phyloP scores from a whole-genome alignment of 2,797 vertebrate species.

The Amphiprion clarkii region DNA sequence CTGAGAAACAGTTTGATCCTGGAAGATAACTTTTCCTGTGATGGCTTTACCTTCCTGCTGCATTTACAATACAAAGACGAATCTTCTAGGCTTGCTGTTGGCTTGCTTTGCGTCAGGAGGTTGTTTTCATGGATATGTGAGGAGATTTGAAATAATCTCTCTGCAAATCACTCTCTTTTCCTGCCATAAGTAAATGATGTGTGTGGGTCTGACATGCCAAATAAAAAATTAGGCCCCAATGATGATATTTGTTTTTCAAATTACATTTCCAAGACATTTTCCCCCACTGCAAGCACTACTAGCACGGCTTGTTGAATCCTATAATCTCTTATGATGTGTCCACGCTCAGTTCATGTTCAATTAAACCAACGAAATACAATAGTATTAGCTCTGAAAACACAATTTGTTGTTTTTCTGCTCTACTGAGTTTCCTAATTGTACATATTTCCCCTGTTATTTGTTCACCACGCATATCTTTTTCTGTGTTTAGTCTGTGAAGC shows the following conservation, averaged over 20 bases:
- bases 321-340: constrained; percentile 49
- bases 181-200: constrained; percentile 39
- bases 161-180: constrained; percentile 46
- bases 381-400: constrained; percentile 68
- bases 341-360: constrained; percentile 72
- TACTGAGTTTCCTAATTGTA: constrained; percentile 75
- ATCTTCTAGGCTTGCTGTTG: constrained; percentile 31
- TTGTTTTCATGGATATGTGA: constrained; percentile 58
- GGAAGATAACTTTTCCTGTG: constrained; percentile 34
- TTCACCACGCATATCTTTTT: constrained; percentile 62
- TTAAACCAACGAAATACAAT: constrained; percentile 68
- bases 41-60: constrained; percentile 48
- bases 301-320: constrained; percentile 16
- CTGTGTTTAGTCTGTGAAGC: constrained; percentile 62
- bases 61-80: constrained; percentile 66
- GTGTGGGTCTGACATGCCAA: constrained; percentile 19
- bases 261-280: constrained; percentile 27
- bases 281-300: not conserved
- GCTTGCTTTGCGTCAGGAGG: constrained; percentile 47
- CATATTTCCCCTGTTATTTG: constrained; percentile 69
- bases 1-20: constrained; percentile 46
- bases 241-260: constrained; percentile 36
- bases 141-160: constrained; percentile 65
- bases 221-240: constrained; percentile 7
- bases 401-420: constrained; percentile 76